These are phyloP conservation scores for Eurystomus gularis DNA, from an alignment of 2,113 vertebrate species.

Conservation along the genomic window DNA sequence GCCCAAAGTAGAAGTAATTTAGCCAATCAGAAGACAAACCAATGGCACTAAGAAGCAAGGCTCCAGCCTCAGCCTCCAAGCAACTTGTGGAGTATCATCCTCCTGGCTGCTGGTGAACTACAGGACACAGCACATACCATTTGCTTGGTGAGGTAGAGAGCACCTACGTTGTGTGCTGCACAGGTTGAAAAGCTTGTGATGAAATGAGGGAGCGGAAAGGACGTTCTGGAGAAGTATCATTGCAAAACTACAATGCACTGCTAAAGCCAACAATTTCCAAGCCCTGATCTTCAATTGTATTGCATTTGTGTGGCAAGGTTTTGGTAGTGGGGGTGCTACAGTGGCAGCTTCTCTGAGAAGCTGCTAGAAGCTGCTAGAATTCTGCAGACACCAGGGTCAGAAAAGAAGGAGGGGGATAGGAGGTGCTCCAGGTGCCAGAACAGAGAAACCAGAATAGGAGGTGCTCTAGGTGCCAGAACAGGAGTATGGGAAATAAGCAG, in stretches of 20 bases:
- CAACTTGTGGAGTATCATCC: rapidly evolving
- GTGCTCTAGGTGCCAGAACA: too few relatives aligned
- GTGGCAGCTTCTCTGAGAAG: neutral
- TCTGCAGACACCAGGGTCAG: neutral
- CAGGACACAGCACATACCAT: rapidly evolving
- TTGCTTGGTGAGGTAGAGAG: neutral
- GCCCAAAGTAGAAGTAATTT: neutral
- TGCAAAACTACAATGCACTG: neutral
- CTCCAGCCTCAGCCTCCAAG: neutral
- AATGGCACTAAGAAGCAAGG: neutral
- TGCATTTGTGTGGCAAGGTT: rapidly evolving
- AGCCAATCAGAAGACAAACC: neutral
- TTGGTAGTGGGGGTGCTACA: neutral
- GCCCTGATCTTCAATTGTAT: neutral
- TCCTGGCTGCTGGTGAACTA: neutral
- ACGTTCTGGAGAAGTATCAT: rapidly evolving
- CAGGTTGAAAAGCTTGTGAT: neutral
- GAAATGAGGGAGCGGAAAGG: neutral
- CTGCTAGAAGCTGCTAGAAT: neutral
- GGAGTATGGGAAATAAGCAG: too few relatives aligned
- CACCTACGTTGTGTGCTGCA: rapidly evolving
- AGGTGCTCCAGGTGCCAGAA: neutral
- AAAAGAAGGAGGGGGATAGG: neutral
- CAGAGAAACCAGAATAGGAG: too few relatives aligned
- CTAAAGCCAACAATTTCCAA: neutral